Evolutionary conservation across 2,113 vertebrate genomes (phyloP).

Genomic region (Antennarius striatus): DNA sequence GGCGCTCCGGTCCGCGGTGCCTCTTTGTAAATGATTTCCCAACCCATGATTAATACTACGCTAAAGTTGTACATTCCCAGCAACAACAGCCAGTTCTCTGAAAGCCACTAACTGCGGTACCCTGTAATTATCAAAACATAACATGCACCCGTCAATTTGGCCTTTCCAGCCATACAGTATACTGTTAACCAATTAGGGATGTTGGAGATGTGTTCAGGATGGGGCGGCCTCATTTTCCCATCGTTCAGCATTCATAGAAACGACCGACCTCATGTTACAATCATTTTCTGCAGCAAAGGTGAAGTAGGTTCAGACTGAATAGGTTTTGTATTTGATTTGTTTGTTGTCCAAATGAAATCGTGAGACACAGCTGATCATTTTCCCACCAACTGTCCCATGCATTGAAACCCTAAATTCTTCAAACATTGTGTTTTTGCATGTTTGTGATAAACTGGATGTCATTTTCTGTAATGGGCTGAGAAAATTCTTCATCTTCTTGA

Average conservation of each 20-base stretch:
- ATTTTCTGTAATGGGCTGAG: too few species aligned
- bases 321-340: too few species aligned
- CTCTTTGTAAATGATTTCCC: constrained; percentile 50
- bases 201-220: constrained; percentile 51
- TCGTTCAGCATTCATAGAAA: constrained; percentile 24
- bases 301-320: too few species aligned
- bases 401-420: too few species aligned
- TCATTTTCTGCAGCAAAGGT: too few species aligned
- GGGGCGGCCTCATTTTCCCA: constrained; percentile 28
- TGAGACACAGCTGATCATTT: too few species aligned
- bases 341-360: too few species aligned
- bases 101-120: constrained; percentile 44
- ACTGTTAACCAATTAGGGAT: constrained; percentile 59
- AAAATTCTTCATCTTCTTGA: too few species aligned
- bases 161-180: constrained; percentile 36
- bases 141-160: constrained; percentile 55
- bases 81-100: constrained; percentile 46
- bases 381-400: too few species aligned
- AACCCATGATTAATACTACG: constrained; percentile 63
- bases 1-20: constrained; percentile 7
- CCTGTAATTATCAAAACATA: constrained; percentile 70
- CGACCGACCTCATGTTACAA: too few species aligned
- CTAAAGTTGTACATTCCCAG: constrained; percentile 48
- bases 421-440: too few species aligned
- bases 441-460: too few species aligned